Percentiles rank a stretch among this genome's conserved stretches.
phyloP scores from a whole-genome alignment of 2,113 vertebrate genomes.

The Pangasianodon gigas region DNA sequence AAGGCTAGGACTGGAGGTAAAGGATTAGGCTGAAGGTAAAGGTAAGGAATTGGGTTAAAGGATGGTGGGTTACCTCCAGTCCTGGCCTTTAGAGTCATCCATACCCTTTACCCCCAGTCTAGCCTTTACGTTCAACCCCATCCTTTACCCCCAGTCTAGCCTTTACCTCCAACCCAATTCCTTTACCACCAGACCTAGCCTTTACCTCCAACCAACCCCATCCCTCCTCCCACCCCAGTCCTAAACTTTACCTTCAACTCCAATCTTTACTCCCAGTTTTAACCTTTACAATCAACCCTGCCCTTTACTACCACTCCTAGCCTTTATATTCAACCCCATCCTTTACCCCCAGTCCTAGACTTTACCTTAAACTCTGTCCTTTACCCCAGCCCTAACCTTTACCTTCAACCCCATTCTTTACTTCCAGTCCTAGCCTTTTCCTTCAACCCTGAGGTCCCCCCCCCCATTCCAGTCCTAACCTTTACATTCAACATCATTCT shows the following conservation, averaged over 20 bases:
- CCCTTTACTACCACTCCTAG: neutral
- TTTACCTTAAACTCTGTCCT: neutral
- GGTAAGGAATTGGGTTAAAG: neutral
- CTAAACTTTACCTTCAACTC: no score
- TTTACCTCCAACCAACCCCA: no score
- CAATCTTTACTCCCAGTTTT: no score
- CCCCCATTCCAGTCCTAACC: neutral
- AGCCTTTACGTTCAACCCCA: neutral
- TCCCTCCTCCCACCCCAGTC: no score
- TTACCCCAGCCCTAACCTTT: neutral
- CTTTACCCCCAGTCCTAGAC: neutral
- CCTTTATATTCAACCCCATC: neutral
- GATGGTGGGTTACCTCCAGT: neutral
- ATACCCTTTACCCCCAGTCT: neutral
- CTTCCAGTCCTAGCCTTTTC: neutral
- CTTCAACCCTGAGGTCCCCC: neutral
- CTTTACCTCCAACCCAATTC: neutral
- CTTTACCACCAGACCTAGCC: no score
- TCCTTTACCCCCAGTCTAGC: neutral
- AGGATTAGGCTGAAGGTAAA: neutral
- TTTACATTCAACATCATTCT: neutral
- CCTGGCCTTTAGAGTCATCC: neutral
- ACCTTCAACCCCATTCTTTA: neutral
- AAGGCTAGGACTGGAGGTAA: neutral
- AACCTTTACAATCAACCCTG: no score